Percentiles rank a stretch among this genome's conserved stretches.
These are phyloP conservation scores for Neodiprion pinetum DNA, from an alignment of 1,140 invertebrate species.

Conservation along the genomic window DNA sequence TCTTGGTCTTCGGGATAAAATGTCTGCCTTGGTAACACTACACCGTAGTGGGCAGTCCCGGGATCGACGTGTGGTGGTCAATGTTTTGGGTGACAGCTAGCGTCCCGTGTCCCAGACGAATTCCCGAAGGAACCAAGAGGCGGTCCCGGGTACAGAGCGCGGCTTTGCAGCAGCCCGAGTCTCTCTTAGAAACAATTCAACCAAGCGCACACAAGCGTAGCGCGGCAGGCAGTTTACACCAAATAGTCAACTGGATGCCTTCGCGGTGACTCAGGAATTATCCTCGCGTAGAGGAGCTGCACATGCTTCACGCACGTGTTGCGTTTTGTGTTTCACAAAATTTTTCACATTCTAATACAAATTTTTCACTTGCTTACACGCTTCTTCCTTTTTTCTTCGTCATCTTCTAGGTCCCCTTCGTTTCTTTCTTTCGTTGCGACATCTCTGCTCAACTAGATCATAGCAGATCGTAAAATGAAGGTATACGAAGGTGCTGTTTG, in stretches of 20 bases:
- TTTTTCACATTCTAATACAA: conserved; percentile 6
- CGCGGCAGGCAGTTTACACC: no score
- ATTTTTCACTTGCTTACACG: not conserved
- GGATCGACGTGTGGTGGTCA: conserved; percentile 36
- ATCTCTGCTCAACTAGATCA: no score
- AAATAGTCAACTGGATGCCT: no score
- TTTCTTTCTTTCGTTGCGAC: no score
- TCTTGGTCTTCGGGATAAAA: no score
- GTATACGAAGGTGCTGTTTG: no score
- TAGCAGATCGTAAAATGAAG: no score
- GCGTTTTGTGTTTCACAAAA: not conserved
- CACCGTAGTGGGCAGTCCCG: conserved; percentile 3
- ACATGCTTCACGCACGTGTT: conserved; percentile 4
- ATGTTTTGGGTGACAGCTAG: conserved; percentile 51
- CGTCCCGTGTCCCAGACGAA: conserved; percentile 32
- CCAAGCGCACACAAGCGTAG: not conserved
- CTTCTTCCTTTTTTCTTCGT: not conserved
- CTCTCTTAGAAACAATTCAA: not conserved
- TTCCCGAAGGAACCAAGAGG: not conserved
- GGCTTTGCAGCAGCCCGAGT: not conserved
- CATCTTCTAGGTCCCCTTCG: no score
- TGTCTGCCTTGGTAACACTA: not conserved
- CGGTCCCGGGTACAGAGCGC: not conserved
- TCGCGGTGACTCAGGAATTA: not conserved
- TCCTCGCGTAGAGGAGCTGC: not conserved